Conservation (phyloP, 2,113 vertebrate genomes). For the Limnothrissa miodon region DNA sequence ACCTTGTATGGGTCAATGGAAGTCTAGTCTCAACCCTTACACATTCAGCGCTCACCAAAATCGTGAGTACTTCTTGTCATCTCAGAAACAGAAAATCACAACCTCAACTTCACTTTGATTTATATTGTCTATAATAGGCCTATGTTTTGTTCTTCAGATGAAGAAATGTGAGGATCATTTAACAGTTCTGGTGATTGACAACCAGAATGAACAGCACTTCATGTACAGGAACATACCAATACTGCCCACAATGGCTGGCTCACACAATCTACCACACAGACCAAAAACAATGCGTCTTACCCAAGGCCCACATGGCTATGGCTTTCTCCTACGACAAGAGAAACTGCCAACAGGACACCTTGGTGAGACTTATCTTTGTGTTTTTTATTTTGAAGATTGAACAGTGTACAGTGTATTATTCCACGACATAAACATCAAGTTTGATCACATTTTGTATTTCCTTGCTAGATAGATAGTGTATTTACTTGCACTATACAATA, state of each 20-base stretch:
- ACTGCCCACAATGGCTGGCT: slow-evolving; percentile 74
- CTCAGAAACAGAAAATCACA: not conserved
- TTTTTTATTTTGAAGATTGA: not conserved
- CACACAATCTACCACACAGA: slow-evolving; percentile 71
- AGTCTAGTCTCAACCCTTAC: slow-evolving; percentile 69
- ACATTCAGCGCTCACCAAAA: slow-evolving; percentile 65
- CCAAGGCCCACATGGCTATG: slow-evolving; percentile 79
- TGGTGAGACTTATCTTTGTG: slow-evolving; percentile 65
- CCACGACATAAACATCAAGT: not conserved
- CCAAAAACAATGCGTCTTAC: slow-evolving; percentile 77
- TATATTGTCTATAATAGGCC: not conserved
- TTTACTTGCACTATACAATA: not conserved
- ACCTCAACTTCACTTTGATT: not conserved
- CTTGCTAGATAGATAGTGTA: no score
- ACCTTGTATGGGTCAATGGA: slow-evolving; percentile 87
- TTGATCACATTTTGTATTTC: not conserved
- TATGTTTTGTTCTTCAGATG: slow-evolving; percentile 65
- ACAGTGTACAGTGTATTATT: not conserved
- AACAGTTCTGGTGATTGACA: slow-evolving; percentile 82
- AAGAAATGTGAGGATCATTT: slow-evolving; percentile 72
- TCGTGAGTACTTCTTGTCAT: slow-evolving; percentile 61
- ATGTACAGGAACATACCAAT: slow-evolving; percentile 70
- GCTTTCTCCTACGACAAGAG: slow-evolving; percentile 89
- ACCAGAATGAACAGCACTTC: slow-evolving; percentile 75
- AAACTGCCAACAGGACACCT: slow-evolving; percentile 54